Percentiles rank a stretch among this genome's conserved stretches.
Evolutionary conservation across 2,888 invertebrate genomes (phyloP).

Genomic region (Thysanoteuthis rhombus): DNA sequence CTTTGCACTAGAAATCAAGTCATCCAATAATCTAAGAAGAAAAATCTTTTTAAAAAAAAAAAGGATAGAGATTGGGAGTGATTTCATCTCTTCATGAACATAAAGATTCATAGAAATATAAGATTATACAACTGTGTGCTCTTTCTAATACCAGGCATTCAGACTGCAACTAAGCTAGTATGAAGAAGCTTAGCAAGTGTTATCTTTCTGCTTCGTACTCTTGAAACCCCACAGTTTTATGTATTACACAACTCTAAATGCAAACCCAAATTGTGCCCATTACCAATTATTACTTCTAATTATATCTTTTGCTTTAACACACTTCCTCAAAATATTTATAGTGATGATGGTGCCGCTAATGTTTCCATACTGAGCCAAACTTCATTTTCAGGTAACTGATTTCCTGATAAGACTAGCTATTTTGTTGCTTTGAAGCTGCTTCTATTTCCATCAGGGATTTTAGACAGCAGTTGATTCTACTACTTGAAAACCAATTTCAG

Average conservation of each 20-base stretch:
- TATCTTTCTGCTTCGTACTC: neutral
- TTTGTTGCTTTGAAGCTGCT: neutral
- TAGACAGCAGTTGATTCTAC: neutral
- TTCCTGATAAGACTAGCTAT: neutral
- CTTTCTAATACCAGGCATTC: neutral
- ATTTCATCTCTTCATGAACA: too few relatives aligned
- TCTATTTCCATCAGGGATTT: conserved; percentile 1
- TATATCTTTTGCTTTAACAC: neutral
- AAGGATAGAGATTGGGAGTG: too few relatives aligned
- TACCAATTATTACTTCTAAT: neutral
- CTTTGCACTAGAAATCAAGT: too few relatives aligned
- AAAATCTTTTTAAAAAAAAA: too few relatives aligned
- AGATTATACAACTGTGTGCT: too few relatives aligned
- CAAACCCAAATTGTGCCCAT: neutral
- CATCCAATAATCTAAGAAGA: too few relatives aligned
- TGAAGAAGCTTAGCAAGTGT: neutral
- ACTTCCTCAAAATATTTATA: neutral
- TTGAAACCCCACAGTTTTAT: neutral
- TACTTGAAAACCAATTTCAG: conserved; percentile 12
- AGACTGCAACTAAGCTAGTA: neutral
- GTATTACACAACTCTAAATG: neutral
- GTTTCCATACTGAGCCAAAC: neutral
- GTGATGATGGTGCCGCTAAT: neutral
- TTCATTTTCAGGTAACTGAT: neutral
- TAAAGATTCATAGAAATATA: neutral